These are phyloP conservation scores for Chalcosyrphus nemorum DNA, from an alignment of 2,888 invertebrate species.

Conservation along the genomic window DNA sequence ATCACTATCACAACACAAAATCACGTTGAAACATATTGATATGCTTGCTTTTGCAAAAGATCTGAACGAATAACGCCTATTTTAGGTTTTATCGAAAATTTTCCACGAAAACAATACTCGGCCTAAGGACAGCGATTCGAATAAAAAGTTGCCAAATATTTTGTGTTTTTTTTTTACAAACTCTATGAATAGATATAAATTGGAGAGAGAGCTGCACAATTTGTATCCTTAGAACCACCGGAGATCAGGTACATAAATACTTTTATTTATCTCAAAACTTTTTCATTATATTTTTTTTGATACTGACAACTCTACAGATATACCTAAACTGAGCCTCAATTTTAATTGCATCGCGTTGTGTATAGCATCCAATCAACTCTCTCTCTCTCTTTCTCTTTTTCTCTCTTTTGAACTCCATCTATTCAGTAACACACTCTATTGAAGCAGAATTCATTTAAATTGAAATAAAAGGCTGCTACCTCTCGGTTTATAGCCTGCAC, in stretches of 20 bases:
- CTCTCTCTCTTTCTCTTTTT: background rate
- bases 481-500: too few species aligned
- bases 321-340: slow-evolving; percentile 1
- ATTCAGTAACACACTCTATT: slow-evolving; percentile 51
- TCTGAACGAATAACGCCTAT: too few species aligned
- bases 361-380: slow-evolving; percentile 35
- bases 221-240: slow-evolving; percentile 8
- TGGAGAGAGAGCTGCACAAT: slow-evolving; percentile 7
- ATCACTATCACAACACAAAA: too few species aligned
- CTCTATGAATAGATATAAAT: slow-evolving; percentile 56
- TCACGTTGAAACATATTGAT: too few species aligned
- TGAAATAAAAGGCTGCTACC: slow-evolving; percentile 54
- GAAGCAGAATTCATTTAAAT: slow-evolving; percentile 63
- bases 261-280: too few species aligned
- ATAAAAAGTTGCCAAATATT: slow-evolving; percentile 36
- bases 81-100: too few species aligned
- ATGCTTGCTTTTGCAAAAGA: too few species aligned
- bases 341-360: slow-evolving; percentile 47
- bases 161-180: too few species aligned
- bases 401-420: slow-evolving; percentile 28
- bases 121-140: too few species aligned
- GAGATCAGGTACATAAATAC: too few species aligned
- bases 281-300: slow-evolving; percentile 19
- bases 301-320: too few species aligned
- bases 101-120: too few species aligned